These are phyloP conservation scores for Daktulosphaira vitifoliae DNA, from an alignment of 1,140 invertebrate species.

Conservation along the genomic window DNA sequence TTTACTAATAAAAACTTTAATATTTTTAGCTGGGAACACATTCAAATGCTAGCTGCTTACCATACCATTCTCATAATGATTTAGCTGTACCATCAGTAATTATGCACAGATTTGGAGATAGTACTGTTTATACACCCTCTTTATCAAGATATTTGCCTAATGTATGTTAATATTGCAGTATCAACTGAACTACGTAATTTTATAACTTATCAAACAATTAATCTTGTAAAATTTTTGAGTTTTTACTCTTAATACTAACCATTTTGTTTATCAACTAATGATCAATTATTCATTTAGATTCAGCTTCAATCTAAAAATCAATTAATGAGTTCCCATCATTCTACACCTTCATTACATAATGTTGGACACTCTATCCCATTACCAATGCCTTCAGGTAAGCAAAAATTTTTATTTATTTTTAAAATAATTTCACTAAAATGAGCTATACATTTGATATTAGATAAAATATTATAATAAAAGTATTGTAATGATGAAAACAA, in stretches of 20 bases:
- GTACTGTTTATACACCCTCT: constrained; percentile 8
- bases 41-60: background rate
- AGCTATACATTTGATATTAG: no score
- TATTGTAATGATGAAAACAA: no score
- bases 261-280: no score
- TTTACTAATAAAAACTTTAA: background rate
- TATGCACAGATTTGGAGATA: constrained; percentile 12
- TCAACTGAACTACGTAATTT: no score
- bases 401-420: background rate
- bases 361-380: constrained; percentile 9
- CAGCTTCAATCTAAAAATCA: constrained; percentile 12
- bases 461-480: no score
- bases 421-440: no score
- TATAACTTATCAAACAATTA: no score
- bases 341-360: constrained; percentile 11
- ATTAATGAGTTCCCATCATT: constrained; percentile 27
- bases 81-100: constrained; percentile 12
- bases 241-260: no score
- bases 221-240: no score
- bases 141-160: constrained; percentile 4
- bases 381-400: constrained; percentile 3
- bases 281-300: constrained; percentile 1
- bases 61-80: constrained; percentile 23
- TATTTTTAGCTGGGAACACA: constrained; percentile 4
- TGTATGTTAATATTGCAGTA: background rate